Conservation (phyloP, 2,797 vertebrate genomes). For the Coccyzus lansbergi region DNA sequence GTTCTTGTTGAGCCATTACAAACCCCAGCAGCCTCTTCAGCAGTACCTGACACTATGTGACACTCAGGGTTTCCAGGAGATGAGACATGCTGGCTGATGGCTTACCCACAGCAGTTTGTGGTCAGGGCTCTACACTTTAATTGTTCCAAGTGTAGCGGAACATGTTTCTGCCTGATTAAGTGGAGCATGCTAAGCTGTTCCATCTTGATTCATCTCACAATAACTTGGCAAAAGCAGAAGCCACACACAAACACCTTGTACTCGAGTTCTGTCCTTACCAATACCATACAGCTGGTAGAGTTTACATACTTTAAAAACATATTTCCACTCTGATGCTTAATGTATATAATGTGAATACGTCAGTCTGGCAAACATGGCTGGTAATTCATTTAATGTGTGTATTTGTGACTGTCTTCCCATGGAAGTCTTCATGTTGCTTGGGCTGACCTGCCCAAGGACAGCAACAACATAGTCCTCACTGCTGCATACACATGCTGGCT, state of each 20-base stretch:
- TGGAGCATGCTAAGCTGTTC: constrained; percentile 48
- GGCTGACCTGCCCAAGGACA: background rate
- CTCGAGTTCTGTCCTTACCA: background rate
- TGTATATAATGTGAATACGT: background rate
- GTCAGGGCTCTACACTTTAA: constrained; percentile 22
- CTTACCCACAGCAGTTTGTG: constrained; percentile 61
- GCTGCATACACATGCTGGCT: rapidly evolving
- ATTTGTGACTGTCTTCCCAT: background rate
- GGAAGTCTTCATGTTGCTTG: background rate
- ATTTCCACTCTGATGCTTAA: background rate
- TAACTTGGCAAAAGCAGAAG: background rate
- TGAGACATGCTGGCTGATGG: constrained; percentile 1
- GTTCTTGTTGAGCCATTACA: background rate
- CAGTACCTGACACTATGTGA: constrained; percentile 19
- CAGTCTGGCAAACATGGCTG: background rate
- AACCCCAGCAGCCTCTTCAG: background rate
- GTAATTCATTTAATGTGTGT: rapidly evolving
- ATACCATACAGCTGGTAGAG: background rate
- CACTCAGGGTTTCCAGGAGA: constrained; percentile 78
- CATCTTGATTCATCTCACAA: constrained; percentile 13
- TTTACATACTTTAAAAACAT: background rate
- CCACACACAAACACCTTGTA: background rate
- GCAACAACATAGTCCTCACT: background rate
- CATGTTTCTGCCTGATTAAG: background rate
- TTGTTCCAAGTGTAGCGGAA: constrained; percentile 75